Conservation (phyloP, 64 coral and sea anemone genomes). For the Orbicella faveolata region DNA sequence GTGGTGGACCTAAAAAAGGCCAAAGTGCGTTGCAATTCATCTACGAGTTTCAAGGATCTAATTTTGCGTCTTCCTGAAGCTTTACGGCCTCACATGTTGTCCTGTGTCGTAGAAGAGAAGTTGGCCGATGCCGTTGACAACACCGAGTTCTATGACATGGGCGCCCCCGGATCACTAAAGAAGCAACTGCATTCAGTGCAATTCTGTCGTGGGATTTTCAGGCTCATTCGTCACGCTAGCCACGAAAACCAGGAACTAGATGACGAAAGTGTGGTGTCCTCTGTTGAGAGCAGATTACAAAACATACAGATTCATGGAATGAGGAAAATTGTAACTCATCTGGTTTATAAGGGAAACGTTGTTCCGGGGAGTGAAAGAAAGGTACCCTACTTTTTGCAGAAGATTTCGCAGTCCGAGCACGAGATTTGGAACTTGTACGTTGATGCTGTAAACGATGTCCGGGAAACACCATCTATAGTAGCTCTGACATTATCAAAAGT, state of each 20-base stretch:
- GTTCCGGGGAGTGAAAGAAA: conserved; percentile 52
- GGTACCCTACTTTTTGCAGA: conserved; percentile 55
- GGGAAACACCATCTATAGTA: neutral
- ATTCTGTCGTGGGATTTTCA: conserved; percentile 59
- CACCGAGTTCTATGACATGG: neutral
- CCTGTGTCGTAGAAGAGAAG: conserved; percentile 44
- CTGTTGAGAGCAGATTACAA: conserved; percentile 5
- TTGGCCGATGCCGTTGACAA: neutral
- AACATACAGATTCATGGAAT: conserved; percentile 16
- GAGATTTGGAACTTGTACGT: conserved; percentile 67
- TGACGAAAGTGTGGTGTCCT: neutral
- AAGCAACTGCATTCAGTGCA: conserved; percentile 28
- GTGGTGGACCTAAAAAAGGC: conserved; percentile 47
- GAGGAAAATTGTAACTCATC: conserved; percentile 44
- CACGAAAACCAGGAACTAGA: neutral
- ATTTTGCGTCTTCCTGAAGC: conserved; percentile 23
- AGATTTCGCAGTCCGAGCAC: neutral
- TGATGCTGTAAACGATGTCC: neutral
- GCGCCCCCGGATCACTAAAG: conserved; percentile 8
- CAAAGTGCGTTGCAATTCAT: neutral
- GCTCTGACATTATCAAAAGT: conserved; percentile 56
- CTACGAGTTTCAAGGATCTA: conserved; percentile 19
- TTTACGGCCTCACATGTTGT: conserved; percentile 67
- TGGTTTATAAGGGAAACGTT: conserved; percentile 4
- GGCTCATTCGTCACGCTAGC: conserved; percentile 65